Base-by-base conservation (phyloP, 1,140 invertebrate genomes). In the Penaeus chinensis region DNA sequence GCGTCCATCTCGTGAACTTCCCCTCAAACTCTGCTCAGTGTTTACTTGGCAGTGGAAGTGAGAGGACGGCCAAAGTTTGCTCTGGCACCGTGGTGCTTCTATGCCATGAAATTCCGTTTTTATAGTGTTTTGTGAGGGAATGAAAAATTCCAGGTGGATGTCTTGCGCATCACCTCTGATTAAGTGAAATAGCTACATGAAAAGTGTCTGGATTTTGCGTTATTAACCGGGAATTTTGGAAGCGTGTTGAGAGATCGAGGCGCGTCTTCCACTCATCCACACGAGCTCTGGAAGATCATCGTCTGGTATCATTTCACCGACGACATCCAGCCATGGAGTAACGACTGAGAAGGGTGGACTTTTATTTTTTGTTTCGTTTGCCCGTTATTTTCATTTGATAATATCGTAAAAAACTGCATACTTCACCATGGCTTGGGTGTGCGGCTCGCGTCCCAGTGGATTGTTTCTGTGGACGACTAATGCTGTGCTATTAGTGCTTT, bases 11-110 rank as follows among this genome's bases (percentile, higher is more conserved):
- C n/a, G 80, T 37, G 80, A 82, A 87, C 63, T 76, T 24, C 79
- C 86, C 82, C 86, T 65, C 80, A 87, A 87, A 87, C 86, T 82
- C 71, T 71, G 42, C 22, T 87, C 86, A 87, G 86, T 87, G 86
- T 76, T 78, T 82, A 82, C 86, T 87, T 87, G 86, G n/a, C 71
- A 63, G 86, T 87, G 86, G 78, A 22, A 76, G 81, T 63, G 62
- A 66, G 61, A 77, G 69, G 27, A 82, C 81, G 69, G 69, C 22
- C 27, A 37, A 42, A 24, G 54, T 32, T 66, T 20, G 69, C 86
- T 87, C 86, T 47, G 80, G 81, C 61, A 54, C 71, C 8, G 80
- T 63, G 81, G 63, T 77, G 86, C 80, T 87, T 87, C 54, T 82
- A 63, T 82, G 81, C 63, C 66, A 82, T 77, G 74, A 87, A 87